Evolutionary conservation across 2,113 vertebrate genomes (phyloP).

Genomic region (Colaptes auratus): DNA sequence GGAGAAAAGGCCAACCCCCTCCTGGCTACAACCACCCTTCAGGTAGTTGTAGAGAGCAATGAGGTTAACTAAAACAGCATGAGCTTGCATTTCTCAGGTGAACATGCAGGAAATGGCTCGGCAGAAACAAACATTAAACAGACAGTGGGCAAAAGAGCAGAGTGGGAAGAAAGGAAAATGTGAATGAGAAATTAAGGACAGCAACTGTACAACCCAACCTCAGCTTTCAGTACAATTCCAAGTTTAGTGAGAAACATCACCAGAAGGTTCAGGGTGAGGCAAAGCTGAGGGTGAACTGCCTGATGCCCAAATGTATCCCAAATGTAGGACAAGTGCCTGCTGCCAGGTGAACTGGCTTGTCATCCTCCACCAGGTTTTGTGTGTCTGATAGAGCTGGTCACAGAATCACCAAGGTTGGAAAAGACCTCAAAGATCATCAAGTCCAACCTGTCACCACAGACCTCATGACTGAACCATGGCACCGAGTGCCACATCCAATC

Average conservation of each 20-base stretch:
- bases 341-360: background rate
- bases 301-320: background rate
- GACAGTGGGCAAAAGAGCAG: background rate
- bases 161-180: background rate
- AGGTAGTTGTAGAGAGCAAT: too few species aligned
- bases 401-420: too few species aligned
- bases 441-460: too few species aligned
- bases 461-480: too few species aligned
- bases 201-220: background rate
- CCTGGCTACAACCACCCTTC: too few species aligned
- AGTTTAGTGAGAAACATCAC: background rate
- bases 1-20: too few species aligned
- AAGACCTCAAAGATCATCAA: too few species aligned
- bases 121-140: background rate
- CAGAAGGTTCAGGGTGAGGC: background rate
- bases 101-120: background rate
- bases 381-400: background rate
- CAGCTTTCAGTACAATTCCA: background rate
- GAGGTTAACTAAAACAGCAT: background rate
- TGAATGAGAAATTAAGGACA: background rate
- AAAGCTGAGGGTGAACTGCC: background rate
- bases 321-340: too few species aligned
- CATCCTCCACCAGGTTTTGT: background rate
- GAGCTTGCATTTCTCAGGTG: background rate
- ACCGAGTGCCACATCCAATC: too few species aligned